Conservation (phyloP, 1,140 invertebrate species). For the Drosophila subobscura region DNA sequence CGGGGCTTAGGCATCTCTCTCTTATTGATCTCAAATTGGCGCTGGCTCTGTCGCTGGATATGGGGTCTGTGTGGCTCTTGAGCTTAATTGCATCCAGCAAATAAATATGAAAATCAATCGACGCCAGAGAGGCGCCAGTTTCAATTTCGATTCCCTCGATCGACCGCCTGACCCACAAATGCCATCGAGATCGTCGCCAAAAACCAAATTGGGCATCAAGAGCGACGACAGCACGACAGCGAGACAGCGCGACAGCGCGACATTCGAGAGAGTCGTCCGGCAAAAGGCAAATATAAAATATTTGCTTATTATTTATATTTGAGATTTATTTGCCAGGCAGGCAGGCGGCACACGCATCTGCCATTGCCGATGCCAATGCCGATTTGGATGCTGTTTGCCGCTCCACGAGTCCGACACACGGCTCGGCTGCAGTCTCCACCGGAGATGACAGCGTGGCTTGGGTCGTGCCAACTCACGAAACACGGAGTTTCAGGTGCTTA, state of each 20-base stretch:
- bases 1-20: slow-evolving; percentile 8
- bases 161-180: slow-evolving; percentile 69
- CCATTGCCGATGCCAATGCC: slow-evolving; percentile 43
- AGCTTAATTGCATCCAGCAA: slow-evolving; percentile 32
- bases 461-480: too few relatives aligned
- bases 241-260: too few relatives aligned
- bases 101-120: slow-evolving; percentile 71
- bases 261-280: slow-evolving; percentile 16
- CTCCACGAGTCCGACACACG: background rate
- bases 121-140: slow-evolving; percentile 58
- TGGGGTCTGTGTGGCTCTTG: slow-evolving; percentile 23
- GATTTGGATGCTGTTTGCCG: slow-evolving; percentile 14
- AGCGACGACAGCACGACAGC: slow-evolving; percentile 15
- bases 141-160: slow-evolving; percentile 66
- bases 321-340: slow-evolving; percentile 64
- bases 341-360: slow-evolving; percentile 66
- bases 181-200: slow-evolving; percentile 45
- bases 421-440: too few relatives aligned
- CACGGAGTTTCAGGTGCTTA: too few relatives aligned
- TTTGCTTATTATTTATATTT: slow-evolving; percentile 74
- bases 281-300: slow-evolving; percentile 64
- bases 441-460: too few relatives aligned
- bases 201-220: slow-evolving; percentile 67
- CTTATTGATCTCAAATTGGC: slow-evolving; percentile 27
- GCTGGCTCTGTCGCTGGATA: slow-evolving; percentile 13